Conservation (phyloP, 2,113 vertebrate genomes). For the Sander lucioperca region DNA sequence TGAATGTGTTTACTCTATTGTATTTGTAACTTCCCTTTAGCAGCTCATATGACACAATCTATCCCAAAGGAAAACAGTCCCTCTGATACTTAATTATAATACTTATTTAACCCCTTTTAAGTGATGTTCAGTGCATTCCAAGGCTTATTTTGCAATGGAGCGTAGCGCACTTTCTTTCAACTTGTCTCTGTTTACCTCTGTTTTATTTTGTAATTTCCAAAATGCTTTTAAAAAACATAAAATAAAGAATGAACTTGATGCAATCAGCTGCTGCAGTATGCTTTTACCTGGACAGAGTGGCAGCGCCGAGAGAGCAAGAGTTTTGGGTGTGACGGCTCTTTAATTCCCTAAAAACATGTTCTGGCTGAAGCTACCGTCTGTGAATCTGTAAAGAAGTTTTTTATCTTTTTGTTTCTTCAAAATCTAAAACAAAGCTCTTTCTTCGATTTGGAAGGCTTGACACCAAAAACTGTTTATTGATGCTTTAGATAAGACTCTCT, state of each 20-base stretch:
- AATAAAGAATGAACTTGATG: background rate
- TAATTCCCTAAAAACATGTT: background rate
- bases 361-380: background rate
- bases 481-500: background rate
- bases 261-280: background rate
- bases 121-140: background rate
- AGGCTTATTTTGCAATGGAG: background rate
- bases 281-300: background rate
- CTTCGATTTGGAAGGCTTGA: background rate
- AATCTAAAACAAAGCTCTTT: background rate
- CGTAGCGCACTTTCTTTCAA: background rate
- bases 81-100: background rate
- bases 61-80: background rate
- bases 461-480: background rate
- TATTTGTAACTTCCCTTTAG: background rate
- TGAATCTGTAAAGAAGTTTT: background rate
- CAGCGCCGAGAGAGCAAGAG: background rate
- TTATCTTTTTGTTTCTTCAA: background rate
- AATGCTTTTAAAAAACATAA: background rate
- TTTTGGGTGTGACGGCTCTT: background rate
- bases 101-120: background rate
- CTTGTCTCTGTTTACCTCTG: background rate
- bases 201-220: background rate
- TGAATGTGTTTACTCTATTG: background rate
- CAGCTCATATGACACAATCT: background rate